phyloP scores from a whole-genome alignment of 2,797 vertebrate species.

The Lacerta viridis region DNA sequence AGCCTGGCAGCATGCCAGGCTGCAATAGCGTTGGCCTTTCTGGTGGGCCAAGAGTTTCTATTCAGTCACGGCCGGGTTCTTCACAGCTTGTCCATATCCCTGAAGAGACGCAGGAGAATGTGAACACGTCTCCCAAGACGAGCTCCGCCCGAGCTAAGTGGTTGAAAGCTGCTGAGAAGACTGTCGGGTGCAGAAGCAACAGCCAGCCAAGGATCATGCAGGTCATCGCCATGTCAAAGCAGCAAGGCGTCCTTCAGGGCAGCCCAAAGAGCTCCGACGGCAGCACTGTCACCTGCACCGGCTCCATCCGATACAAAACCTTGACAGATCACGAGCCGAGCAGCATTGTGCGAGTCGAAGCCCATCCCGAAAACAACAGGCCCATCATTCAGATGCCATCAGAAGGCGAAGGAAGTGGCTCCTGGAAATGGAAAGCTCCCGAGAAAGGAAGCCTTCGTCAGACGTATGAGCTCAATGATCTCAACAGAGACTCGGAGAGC shows the following conservation, averaged over 20 bases:
- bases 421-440: constrained; percentile 97
- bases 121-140: constrained; percentile 84
- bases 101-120: constrained; percentile 93
- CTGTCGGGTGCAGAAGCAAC: constrained; percentile 87
- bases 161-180: constrained; percentile 94
- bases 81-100: constrained; percentile 98
- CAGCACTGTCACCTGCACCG: constrained; percentile 88
- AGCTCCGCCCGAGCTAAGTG: constrained; percentile 90
- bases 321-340: constrained; percentile 89
- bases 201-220: constrained; percentile 95
- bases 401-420: constrained; percentile 90
- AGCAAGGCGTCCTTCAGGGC: constrained; percentile 94
- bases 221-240: constrained; percentile 97
- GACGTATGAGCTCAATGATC: constrained; percentile 95
- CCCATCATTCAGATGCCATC: constrained; percentile 91
- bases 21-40: constrained; percentile 91
- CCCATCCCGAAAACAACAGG: constrained; percentile 92
- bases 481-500: constrained; percentile 93
- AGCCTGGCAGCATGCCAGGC: constrained; percentile 85
- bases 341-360: constrained; percentile 92
- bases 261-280: constrained; percentile 93
- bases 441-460: constrained; percentile 90
- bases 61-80: constrained; percentile 95
- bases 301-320: constrained; percentile 89
- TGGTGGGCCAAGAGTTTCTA: constrained; percentile 90